A percentile compares a stretch with the other conserved stretches of the same genome.
Conservation (phyloP, 2,888 invertebrate genomes). For the Embidobia sp. region DNA sequence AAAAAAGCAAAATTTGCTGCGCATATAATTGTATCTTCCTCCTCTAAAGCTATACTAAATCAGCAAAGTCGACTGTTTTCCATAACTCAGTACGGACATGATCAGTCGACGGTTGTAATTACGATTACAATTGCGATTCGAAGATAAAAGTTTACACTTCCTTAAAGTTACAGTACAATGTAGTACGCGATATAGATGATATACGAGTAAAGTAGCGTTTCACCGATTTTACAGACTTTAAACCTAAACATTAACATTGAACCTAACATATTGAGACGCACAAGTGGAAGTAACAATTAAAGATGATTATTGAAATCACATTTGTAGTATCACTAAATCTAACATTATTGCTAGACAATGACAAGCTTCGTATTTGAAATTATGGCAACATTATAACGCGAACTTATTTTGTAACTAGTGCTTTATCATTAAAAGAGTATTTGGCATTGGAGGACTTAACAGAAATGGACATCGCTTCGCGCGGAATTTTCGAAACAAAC, state of each 20-base stretch:
- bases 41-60: neutral
- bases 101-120: too few relatives aligned
- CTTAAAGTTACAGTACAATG: slow-evolving; percentile 10
- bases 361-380: slow-evolving; percentile 59
- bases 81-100: slow-evolving; percentile 6
- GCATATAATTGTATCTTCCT: neutral
- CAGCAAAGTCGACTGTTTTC: slow-evolving; percentile 7
- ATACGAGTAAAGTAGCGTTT: slow-evolving; percentile 1
- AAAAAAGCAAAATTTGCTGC: neutral
- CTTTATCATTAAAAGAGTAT: slow-evolving; percentile 46
- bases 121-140: slow-evolving; percentile 19
- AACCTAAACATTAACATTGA: slow-evolving; percentile 14
- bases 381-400: slow-evolving; percentile 59
- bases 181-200: slow-evolving; percentile 1
- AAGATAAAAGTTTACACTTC: slow-evolving; percentile 8
- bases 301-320: slow-evolving; percentile 53
- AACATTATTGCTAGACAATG: slow-evolving; percentile 55
- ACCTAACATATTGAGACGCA: slow-evolving; percentile 50
- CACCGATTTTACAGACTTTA: slow-evolving; percentile 24
- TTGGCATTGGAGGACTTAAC: slow-evolving; percentile 54
- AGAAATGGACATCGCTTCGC: slow-evolving; percentile 13
- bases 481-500: neutral
- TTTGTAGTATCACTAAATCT: slow-evolving; percentile 54
- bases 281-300: slow-evolving; percentile 49
- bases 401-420: slow-evolving; percentile 20